A percentile compares a stretch with the other conserved stretches of the same genome.
phyloP scores from a whole-genome alignment of 1,140 invertebrate species.

The Battus philenor region DNA sequence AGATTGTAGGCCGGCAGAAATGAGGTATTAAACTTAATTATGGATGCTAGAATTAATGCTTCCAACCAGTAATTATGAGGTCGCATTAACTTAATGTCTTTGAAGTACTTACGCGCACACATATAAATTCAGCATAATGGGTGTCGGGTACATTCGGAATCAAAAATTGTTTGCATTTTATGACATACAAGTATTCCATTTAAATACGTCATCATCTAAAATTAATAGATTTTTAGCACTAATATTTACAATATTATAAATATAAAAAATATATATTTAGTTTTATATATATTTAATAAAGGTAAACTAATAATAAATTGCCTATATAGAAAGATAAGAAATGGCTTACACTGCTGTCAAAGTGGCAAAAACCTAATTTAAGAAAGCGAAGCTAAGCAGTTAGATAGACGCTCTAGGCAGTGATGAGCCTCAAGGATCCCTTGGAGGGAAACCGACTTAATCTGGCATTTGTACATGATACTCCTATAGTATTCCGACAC shows the following conservation, averaged over 20 bases:
- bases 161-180: conserved; percentile 18
- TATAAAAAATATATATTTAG: background rate
- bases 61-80: conserved; percentile 71
- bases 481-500: no score
- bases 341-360: no score
- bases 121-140: conserved; percentile 43
- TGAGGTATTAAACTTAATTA: conserved; percentile 74
- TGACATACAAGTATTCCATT: no score
- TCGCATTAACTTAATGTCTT: conserved; percentile 74
- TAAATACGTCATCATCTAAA: background rate
- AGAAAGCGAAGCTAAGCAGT: no score
- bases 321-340: no score
- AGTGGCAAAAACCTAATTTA: no score
- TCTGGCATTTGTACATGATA: no score
- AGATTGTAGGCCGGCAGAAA: conserved; percentile 70
- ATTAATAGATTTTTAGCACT: background rate
- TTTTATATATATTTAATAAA: background rate
- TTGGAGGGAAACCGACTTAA: no score
- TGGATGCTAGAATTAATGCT: conserved; percentile 73
- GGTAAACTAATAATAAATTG: no score
- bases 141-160: conserved; percentile 33
- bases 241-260: background rate
- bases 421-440: no score
- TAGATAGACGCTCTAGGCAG: no score
- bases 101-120: conserved; percentile 50